Base-by-base conservation (phyloP, 2,113 vertebrate genomes). In the Falcunculus frontatus region DNA sequence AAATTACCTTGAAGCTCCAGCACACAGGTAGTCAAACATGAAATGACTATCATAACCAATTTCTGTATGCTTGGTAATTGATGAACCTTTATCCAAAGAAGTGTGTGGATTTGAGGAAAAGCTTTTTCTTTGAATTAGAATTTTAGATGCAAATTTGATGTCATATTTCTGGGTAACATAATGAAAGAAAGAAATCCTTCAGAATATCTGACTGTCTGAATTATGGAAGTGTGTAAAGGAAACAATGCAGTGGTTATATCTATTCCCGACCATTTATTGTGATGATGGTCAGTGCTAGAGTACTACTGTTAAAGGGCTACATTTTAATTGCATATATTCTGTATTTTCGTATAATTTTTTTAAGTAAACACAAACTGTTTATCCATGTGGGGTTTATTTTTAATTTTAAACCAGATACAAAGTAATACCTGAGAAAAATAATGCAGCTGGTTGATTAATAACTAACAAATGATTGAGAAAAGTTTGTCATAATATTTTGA, bases 281-380 rank as follows among this genome's bases (percentile, higher is more conserved):
- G 76, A 60, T 52, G n/a, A 62, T 91, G 87, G 92, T 90, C 74
- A 72, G 68, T 95, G 92, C 65, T 93, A 84, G 92, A 95, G 93
- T 92, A 86, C 87, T 92, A 9, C 78, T 81, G 77, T 92, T 94
- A 92, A 97, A 97, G 96, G 97, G 96, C 97, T 97, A 96, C 83
- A 72, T 91, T 95, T 94, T 77, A 91, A 96, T 87, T 94, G 59
- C 84, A 95, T 95, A 76, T 84, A 73, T 92, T 94, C 88, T 94
- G 67, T 97, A 93, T 90, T 96, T 95, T 88, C 74, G 13, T 97
- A 35, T 64, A 37, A 10, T 78, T 95, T 90, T 79, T 95, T 91
- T 55, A 89, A 95, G 90, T 92, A 96, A 97, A 95, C 68, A 44
- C 75, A 55, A 77, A 78, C 33, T 87, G 69, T 67, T 73, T 69